These are phyloP conservation scores for Poeciliopsis infans DNA, from an alignment of 2,797 vertebrate genomes.

Conservation along the genomic window DNA sequence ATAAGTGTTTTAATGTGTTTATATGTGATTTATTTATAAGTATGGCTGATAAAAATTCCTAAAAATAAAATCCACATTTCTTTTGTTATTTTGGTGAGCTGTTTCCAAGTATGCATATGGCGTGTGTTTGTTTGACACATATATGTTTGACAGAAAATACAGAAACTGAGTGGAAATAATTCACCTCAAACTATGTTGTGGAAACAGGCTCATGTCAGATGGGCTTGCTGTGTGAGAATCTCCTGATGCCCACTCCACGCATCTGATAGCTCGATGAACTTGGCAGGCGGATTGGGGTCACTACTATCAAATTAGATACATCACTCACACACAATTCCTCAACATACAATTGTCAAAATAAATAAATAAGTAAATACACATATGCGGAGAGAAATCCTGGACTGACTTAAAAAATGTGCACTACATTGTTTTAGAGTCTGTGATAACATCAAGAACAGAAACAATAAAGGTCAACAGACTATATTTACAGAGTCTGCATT, in stretches of 20 bases:
- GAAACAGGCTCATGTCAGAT: conserved; percentile 67
- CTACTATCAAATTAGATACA: conserved; percentile 78
- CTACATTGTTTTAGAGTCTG: not conserved
- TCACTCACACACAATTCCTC: conserved; percentile 41
- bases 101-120: not conserved
- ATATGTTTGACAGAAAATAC: conserved; percentile 32
- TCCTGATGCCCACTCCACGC: conserved; percentile 68
- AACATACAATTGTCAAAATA: conserved; percentile 25
- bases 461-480: conserved; percentile 2
- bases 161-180: conserved; percentile 21
- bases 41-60: not conserved
- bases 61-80: not conserved
- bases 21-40: not conserved
- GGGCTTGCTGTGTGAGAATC: conserved; percentile 75
- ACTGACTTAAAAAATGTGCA: conserved; percentile 23
- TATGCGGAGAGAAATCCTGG: too few species aligned
- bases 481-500: conserved; percentile 3
- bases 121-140: conserved; percentile 19
- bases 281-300: conserved; percentile 83
- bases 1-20: not conserved
- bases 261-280: conserved; percentile 74
- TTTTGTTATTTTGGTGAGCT: not conserved
- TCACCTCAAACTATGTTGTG: conserved; percentile 68
- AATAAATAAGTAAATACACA: too few species aligned
- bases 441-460: conserved; percentile 24